Evolutionary conservation across 2,797 vertebrate genomes (phyloP).

Genomic region (Chiloscyllium punctatum): DNA sequence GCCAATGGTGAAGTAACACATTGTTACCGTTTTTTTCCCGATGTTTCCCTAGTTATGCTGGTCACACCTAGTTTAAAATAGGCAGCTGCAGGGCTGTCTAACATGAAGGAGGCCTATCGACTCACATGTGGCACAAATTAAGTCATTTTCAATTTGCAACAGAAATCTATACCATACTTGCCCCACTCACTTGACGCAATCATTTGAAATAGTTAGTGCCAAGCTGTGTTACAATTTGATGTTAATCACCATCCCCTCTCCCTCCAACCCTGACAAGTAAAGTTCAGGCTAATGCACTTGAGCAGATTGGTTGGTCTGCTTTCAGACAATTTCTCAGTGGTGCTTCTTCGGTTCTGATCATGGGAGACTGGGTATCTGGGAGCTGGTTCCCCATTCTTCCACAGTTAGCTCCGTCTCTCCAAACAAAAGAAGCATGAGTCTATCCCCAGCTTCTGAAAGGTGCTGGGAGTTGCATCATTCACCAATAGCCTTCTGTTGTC

Average conservation of each 20-base stretch:
- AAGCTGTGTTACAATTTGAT: background rate
- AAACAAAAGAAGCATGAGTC: background rate
- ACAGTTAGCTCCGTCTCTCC: background rate
- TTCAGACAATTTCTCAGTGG: background rate
- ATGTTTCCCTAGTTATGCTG: background rate
- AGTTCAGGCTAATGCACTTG: background rate
- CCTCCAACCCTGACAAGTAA: background rate
- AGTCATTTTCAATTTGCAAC: background rate
- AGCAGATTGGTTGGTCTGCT: background rate
- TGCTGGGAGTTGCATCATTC: background rate
- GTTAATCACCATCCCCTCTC: background rate
- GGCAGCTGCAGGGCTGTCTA: background rate
- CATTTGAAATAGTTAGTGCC: background rate
- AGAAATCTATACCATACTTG: background rate
- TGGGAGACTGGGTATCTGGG: background rate
- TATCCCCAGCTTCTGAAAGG: background rate
- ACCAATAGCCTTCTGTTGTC: background rate
- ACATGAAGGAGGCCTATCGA: background rate
- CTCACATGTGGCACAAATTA: conserved; percentile 15
- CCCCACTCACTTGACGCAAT: background rate
- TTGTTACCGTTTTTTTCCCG: background rate
- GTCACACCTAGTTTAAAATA: conserved; percentile 5
- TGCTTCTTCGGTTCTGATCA: background rate
- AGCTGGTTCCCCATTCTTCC: background rate
- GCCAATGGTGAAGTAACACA: background rate